A percentile compares a stretch with the other conserved stretches of the same genome.
phyloP scores from a whole-genome alignment of 2,888 invertebrate species.

The Stictocephala bisonia region DNA sequence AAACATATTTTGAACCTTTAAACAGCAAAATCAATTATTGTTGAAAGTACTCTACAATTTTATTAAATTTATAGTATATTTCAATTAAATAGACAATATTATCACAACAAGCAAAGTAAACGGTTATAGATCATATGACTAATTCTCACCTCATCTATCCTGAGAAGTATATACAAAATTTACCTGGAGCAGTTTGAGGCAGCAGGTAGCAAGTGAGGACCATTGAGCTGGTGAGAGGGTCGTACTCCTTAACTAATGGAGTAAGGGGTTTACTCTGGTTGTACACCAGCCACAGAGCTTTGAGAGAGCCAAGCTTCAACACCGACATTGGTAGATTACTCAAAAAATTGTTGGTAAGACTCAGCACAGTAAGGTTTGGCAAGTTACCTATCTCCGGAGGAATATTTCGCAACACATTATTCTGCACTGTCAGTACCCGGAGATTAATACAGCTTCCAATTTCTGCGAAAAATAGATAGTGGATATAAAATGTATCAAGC shows the following conservation, averaged over 20 bases:
- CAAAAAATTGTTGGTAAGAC: slow-evolving; percentile 88
- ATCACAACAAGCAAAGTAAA: too few species aligned
- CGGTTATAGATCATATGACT: too few species aligned
- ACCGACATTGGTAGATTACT: slow-evolving; percentile 88
- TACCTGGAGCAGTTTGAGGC: slow-evolving; percentile 72
- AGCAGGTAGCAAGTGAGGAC: slow-evolving; percentile 92
- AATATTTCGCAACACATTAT: slow-evolving; percentile 82
- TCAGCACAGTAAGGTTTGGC: slow-evolving; percentile 83
- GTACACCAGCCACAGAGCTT: slow-evolving; percentile 93
- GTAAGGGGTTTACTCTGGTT: slow-evolving; percentile 94
- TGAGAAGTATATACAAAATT: too few species aligned
- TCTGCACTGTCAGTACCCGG: slow-evolving; percentile 84
- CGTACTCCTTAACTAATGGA: slow-evolving; percentile 88
- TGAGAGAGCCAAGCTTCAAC: slow-evolving; percentile 82
- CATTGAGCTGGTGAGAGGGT: slow-evolving; percentile 81
- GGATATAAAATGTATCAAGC: too few species aligned
- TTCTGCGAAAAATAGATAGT: slow-evolving; percentile 67
- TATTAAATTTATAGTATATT: too few species aligned
- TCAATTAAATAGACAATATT: too few species aligned
- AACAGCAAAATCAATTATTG: too few species aligned
- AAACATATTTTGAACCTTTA: too few species aligned
- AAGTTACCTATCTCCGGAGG: slow-evolving; percentile 94
- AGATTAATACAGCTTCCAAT: slow-evolving; percentile 89
- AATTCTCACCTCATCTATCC: too few species aligned
- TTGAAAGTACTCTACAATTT: too few species aligned